Conservation (phyloP, 2,797 vertebrate species). For the Menidia menidia region DNA sequence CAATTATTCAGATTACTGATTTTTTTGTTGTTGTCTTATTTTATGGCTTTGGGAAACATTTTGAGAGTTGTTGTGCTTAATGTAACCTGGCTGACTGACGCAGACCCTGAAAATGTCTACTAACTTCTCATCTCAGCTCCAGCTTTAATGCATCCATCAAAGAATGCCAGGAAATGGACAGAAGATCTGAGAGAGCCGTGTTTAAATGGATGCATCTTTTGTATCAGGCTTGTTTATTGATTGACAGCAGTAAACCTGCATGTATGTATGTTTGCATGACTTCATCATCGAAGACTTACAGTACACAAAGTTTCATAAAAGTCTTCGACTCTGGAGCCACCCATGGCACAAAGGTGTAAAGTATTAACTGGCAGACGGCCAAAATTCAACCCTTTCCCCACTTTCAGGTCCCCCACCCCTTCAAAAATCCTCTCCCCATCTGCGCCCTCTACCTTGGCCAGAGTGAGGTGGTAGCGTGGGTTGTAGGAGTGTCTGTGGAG, state of each 20-base stretch:
- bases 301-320: slow-evolving; percentile 74
- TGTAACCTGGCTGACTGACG: not conserved
- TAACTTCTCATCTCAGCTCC: not conserved
- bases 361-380: slow-evolving; percentile 82
- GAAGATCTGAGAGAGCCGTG: not conserved
- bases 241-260: not conserved
- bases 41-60: not conserved
- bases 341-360: slow-evolving; percentile 81
- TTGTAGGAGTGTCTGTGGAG: slow-evolving; percentile 78
- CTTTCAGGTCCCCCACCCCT: slow-evolving; percentile 66
- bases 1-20: not conserved
- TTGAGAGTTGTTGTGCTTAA: too few relatives aligned
- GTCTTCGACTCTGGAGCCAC: slow-evolving; percentile 28
- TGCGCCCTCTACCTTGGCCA: slow-evolving; percentile 76
- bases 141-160: not conserved
- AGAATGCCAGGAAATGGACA: not conserved
- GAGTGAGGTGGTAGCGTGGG: slow-evolving; percentile 85
- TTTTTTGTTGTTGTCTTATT: not conserved
- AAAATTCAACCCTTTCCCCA: slow-evolving; percentile 77
- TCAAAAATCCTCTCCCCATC: slow-evolving; percentile 64
- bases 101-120: not conserved
- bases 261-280: not conserved
- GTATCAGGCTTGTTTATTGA: not conserved
- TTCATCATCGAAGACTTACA: slow-evolving; percentile 68
- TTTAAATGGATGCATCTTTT: not conserved